phyloP scores from a whole-genome alignment of 2,113 vertebrate species.

The Hypanus sabinus region DNA sequence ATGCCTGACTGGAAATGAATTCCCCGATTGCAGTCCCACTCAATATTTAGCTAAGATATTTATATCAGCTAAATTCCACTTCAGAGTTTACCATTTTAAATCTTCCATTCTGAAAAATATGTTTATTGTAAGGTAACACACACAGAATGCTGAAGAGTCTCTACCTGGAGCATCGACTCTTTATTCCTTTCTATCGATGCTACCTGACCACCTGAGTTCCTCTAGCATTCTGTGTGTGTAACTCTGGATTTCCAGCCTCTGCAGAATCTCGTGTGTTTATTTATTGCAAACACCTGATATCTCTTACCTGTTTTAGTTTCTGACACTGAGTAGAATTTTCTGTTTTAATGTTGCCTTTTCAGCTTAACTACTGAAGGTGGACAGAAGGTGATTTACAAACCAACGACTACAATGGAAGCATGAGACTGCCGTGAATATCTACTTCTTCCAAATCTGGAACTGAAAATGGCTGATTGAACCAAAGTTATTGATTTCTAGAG shows the following conservation, averaged over 20 bases:
- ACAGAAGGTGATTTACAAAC: slow-evolving; percentile 49
- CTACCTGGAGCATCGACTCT: no score
- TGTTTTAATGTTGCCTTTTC: neutral
- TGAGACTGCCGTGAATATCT: neutral
- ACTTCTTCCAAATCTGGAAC: neutral
- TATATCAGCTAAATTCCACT: neutral
- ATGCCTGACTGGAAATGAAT: neutral
- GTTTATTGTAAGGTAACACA: neutral
- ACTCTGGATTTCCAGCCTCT: no score
- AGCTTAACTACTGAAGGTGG: slow-evolving; percentile 38
- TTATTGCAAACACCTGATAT: no score
- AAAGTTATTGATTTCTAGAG: neutral
- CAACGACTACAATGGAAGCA: slow-evolving; percentile 43
- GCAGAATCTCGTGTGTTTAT: no score
- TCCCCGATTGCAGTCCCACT: neutral
- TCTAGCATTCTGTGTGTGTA: no score
- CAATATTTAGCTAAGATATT: neutral
- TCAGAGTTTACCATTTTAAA: neutral
- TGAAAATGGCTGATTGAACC: neutral
- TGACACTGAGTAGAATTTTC: neutral
- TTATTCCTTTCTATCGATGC: no score
- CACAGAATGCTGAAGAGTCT: no score
- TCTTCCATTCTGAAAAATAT: neutral
- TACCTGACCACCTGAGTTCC: no score
- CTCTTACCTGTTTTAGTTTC: neutral